Percentiles rank a stretch among this genome's conserved stretches.
Conservation (phyloP, 92 coral and sea anemone species). For the Palythoa grandis region DNA sequence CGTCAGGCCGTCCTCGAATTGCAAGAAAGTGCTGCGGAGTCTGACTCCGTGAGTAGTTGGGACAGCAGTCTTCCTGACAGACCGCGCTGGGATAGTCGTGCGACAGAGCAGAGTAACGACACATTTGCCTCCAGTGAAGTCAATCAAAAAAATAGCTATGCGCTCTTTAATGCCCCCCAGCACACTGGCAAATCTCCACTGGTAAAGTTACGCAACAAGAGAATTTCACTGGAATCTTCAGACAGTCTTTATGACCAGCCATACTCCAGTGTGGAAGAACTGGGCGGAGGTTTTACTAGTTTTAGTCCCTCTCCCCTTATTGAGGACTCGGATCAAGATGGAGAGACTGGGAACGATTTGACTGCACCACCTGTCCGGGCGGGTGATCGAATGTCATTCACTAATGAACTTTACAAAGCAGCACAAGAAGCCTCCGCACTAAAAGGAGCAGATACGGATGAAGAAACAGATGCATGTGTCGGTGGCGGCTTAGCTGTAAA, state of each 20-base stretch:
- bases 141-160: conserved; percentile 16
- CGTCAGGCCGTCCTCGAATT: conserved; percentile 38
- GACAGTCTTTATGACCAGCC: conserved; percentile 87
- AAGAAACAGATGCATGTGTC: conserved; percentile 28
- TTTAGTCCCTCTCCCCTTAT: conserved; percentile 72
- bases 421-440: background rate
- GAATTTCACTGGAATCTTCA: conserved; percentile 67
- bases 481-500: background rate
- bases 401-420: conserved; percentile 37
- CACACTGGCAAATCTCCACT: conserved; percentile 52
- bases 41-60: conserved; percentile 45
- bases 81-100: conserved; percentile 26
- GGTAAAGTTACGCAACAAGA: conserved; percentile 66
- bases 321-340: conserved; percentile 29
- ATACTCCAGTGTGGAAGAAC: conserved; percentile 86
- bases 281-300: conserved; percentile 89
- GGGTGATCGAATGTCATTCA: conserved; percentile 36
- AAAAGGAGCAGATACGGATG: conserved; percentile 19
- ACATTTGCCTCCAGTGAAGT: conserved; percentile 19
- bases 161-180: background rate
- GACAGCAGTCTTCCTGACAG: conserved; percentile 46
- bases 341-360: conserved; percentile 5
- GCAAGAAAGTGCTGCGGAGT: conserved; percentile 35
- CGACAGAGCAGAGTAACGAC: conserved; percentile 24
- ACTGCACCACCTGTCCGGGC: background rate